Percentiles rank a stretch among this genome's conserved stretches.
phyloP scores from a whole-genome alignment of 2,113 vertebrate genomes.

The Malaclemys terrapin region DNA sequence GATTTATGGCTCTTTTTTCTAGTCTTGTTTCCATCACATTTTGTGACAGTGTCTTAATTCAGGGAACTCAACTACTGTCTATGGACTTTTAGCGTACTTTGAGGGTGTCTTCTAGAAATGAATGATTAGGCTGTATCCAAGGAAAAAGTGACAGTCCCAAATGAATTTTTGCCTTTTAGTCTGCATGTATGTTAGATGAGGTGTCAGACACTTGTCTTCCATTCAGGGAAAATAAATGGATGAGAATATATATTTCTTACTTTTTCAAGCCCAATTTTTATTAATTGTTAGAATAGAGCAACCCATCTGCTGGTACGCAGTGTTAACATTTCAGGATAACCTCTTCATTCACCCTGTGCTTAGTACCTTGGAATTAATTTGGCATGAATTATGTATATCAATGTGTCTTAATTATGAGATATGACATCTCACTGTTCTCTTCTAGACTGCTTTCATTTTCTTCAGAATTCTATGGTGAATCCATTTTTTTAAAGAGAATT shows the following conservation, averaged over 20 bases:
- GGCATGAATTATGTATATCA: not conserved
- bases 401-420: not conserved
- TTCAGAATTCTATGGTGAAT: slow-evolving; percentile 59
- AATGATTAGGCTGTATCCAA: not conserved
- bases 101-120: slow-evolving; percentile 15
- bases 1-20: not conserved
- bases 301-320: not conserved
- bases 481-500: slow-evolving; percentile 23
- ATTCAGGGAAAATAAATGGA: not conserved
- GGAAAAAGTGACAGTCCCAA: not conserved
- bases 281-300: not conserved
- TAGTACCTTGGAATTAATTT: not conserved
- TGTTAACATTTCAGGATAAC: not conserved
- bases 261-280: not conserved
- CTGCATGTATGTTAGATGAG: not conserved
- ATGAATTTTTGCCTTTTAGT: not conserved
- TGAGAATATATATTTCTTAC: not conserved
- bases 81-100: not conserved
- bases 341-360: not conserved
- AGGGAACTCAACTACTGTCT: not conserved
- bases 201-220: not conserved
- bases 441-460: not conserved
- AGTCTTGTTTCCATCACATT: not conserved
- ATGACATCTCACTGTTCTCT: slow-evolving; percentile 18
- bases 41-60: not conserved